Evolutionary conservation across 2,113 vertebrate species (phyloP), one percentile per base, ranked within the genome.

Genomic region (Ammodytes dubius): DNA sequence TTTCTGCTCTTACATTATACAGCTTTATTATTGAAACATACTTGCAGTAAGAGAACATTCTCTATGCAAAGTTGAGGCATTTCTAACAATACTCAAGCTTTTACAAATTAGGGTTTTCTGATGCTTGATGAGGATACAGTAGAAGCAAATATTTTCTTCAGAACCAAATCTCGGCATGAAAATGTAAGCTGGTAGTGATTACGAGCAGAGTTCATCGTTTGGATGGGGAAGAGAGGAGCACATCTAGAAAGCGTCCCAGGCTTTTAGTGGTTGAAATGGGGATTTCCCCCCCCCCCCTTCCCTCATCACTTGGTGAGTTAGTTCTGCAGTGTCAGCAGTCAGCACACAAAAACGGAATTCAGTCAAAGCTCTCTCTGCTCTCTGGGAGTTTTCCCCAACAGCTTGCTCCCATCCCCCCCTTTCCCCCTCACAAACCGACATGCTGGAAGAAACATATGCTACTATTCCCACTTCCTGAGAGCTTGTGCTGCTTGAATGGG

Each of bases 241-340:
- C 69, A 74, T 85, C 81, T 84, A 90, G 88, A 92, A 93, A 92
- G 83, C 91, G 85, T 92, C 82, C 66, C 85, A 91, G 86, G 79
- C 76, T 84, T 94, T 95, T 94, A 94, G 91, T 84, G 81, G 87
- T 92, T 93, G 83, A 91, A 92, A 90, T 89, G 82, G 81, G 91
- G 87, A 77, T 58, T 87, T 90, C 87, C 68, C 46, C 54, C 88
- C 81, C 27, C 27, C 27, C 27, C 27, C 91, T 90, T 93, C 90
- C 87, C 92, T 91, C 79, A 94, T 94, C 90, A 81, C 88, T 93
- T 92, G 92, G 91, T 75, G 79, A 94, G 92, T 85, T 89, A 64
- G 81, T 95, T 96, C 87, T 96, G 93, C 94, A 91, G 83, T 60
- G 91, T 96, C 96, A 96, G 95, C 94, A 91, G 92, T 95, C 92